Conservation (phyloP, 2,888 invertebrate species). For the Hesperia comma region DNA sequence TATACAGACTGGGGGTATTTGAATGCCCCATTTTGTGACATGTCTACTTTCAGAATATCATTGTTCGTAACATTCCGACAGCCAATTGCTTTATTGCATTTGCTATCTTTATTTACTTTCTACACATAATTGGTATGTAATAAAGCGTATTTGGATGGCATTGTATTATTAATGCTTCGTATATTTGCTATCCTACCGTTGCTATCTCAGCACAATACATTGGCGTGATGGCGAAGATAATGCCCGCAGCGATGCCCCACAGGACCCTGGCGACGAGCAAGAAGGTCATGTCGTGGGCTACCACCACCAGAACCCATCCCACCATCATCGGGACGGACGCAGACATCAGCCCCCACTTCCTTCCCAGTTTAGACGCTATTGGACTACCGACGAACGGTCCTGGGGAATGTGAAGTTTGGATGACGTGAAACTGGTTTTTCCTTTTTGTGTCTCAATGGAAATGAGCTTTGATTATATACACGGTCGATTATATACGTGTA, state of each 20-base stretch:
- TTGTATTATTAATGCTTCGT: too few relatives aligned
- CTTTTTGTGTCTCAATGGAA: too few relatives aligned
- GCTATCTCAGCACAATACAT: conserved; percentile 95
- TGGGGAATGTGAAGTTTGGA: conserved; percentile 30
- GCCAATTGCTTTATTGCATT: too few relatives aligned
- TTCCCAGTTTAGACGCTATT: conserved; percentile 86
- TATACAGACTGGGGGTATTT: neutral
- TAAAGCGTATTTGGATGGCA: too few relatives aligned
- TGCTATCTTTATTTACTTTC: too few relatives aligned
- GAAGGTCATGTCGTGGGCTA: conserved; percentile 74
- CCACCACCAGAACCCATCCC: conserved; percentile 87
- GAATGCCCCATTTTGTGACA: neutral
- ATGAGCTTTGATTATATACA: too few relatives aligned
- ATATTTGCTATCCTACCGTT: conserved; percentile 80
- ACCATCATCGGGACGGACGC: conserved; percentile 87
- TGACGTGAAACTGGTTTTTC: conserved; percentile 3
- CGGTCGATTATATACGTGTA: too few relatives aligned
- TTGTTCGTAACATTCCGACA: too few relatives aligned
- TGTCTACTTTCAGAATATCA: too few relatives aligned
- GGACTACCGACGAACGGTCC: conserved; percentile 90
- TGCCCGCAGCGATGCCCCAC: conserved; percentile 87
- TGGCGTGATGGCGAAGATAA: conserved; percentile 89
- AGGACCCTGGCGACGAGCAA: conserved; percentile 83
- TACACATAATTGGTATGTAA: too few relatives aligned
- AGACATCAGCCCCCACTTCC: conserved; percentile 87